These are phyloP conservation scores for Ostrea denselamellosa DNA, from an alignment of 1,140 invertebrate species.

Conservation along the genomic window DNA sequence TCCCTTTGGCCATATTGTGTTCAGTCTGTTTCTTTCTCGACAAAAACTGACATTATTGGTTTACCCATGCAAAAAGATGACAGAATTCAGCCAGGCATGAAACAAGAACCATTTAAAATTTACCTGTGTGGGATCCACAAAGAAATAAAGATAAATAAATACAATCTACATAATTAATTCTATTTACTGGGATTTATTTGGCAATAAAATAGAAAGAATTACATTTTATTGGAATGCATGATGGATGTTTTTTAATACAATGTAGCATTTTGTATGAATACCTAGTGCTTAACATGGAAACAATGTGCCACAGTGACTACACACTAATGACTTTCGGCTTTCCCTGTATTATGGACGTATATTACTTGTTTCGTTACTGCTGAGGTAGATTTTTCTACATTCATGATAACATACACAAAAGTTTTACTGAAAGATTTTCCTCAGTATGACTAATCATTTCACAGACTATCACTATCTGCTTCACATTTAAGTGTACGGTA, in stretches of 20 bases:
- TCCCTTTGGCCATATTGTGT: background rate
- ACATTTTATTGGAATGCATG: background rate
- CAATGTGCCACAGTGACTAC: no score
- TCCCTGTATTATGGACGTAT: no score
- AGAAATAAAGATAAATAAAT: conserved; percentile 4
- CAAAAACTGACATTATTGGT: conserved; percentile 5
- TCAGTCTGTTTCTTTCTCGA: background rate
- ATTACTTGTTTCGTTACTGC: no score
- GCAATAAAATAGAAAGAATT: background rate
- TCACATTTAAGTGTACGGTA: no score
- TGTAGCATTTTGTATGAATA: background rate
- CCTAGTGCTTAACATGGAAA: no score
- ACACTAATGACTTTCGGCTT: background rate
- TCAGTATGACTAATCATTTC: no score
- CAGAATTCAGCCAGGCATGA: conserved; percentile 26
- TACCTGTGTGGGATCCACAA: conserved; percentile 19
- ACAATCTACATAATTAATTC: conserved; percentile 33
- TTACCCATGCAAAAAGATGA: conserved; percentile 4
- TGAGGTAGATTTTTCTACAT: no score
- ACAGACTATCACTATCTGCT: no score
- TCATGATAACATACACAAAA: no score
- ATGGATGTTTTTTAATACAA: background rate
- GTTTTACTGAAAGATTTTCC: no score
- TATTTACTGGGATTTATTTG: background rate
- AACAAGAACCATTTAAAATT: conserved; percentile 37